These are phyloP conservation scores for Drosophila simulans DNA, from an alignment of 1,140 invertebrate genomes.

Conservation along the genomic window DNA sequence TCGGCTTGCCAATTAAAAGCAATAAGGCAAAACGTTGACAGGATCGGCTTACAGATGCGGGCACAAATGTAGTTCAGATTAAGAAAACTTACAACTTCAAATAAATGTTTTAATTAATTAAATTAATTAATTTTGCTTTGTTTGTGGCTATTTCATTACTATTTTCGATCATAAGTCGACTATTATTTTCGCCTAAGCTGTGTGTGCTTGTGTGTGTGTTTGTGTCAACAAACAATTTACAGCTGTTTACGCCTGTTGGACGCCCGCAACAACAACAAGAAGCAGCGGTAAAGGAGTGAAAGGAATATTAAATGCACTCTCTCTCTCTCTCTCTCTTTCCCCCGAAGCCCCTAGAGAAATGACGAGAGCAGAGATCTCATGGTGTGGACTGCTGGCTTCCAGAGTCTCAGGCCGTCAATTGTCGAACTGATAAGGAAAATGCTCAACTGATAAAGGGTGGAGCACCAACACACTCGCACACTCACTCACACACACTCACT, in stretches of 20 bases:
- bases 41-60: slow-evolving; percentile 3
- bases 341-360: background rate
- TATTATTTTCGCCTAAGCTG: background rate
- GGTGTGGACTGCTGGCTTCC: slow-evolving; percentile 7
- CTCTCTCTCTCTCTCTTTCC: background rate
- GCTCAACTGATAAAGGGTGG: slow-evolving; percentile 18
- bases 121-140: no score
- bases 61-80: background rate
- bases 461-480: background rate
- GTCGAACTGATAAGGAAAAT: slow-evolving; percentile 44
- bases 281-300: slow-evolving; percentile 2
- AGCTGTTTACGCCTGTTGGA: slow-evolving; percentile 80
- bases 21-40: slow-evolving; percentile 13
- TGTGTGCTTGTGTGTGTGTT: background rate
- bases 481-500: background rate
- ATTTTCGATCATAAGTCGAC: background rate
- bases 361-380: slow-evolving; percentile 8
- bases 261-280: slow-evolving; percentile 30
- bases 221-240: slow-evolving; percentile 70
- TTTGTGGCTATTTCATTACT: background rate
- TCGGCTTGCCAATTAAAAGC: slow-evolving; percentile 17
- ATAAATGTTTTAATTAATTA: background rate
- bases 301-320: background rate
- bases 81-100: background rate
- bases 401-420: slow-evolving; percentile 14